Base-by-base conservation (phyloP, 2,797 vertebrate species). In the Bucorvus abyssinicus region DNA sequence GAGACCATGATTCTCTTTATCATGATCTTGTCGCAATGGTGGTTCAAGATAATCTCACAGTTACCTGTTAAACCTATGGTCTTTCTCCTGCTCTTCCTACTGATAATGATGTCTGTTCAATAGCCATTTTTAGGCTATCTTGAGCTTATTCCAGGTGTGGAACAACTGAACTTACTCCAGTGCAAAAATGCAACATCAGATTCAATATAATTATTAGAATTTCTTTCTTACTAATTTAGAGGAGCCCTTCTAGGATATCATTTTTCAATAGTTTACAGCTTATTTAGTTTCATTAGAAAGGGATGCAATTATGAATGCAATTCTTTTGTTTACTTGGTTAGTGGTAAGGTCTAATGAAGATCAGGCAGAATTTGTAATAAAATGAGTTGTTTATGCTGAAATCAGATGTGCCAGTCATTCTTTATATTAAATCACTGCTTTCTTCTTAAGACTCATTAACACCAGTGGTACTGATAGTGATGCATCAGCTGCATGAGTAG, bases 311-410 rank as follows among this genome's bases (percentile, higher is more conserved):
- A 57, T 44, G 8, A 76, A 67, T 85, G n/a, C 36, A 74, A 40
- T 93, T 91, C 36, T 78, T 86, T 91, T 90, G 13, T 78, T 94
- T 86, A 53, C 59, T 88, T 90, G 13, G 4, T 53, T 84, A 65
- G 32, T 47, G 27, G 17, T 40, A 69, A 88, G 49, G 23, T 84
- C 77, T 55, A 40, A 34, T 57, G 65, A 86, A 84, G 45, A 83
- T 69, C 42, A 84, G 34, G 14, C 17, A 76, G 57, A 68, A 69
- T 84, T 64, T 81, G 23, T 84, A 65, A 64, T 64, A 67, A 90
- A 90, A 67, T 64, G 0, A 78, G 24, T 69, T 81, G 57, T 89
- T 94, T 81, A 29, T 93, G 27, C 47, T 76, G 57, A 87, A 92
- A 85, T 85, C 68, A 70, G 52, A 78, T 57, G 24, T 86, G 65